phyloP scores from a whole-genome alignment of 1,140 invertebrate species.

The Megathymus violae region DNA sequence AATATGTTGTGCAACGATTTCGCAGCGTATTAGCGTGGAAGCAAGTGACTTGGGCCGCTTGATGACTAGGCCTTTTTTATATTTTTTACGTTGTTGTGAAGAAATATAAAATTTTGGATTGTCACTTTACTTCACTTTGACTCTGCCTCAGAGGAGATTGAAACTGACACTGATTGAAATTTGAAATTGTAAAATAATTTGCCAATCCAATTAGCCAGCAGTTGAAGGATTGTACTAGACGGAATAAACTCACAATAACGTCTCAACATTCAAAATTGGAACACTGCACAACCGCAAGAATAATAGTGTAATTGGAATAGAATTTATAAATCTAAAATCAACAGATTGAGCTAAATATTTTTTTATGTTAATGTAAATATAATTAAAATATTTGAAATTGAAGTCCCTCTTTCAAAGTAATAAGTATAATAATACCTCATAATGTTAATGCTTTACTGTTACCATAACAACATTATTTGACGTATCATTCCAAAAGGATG shows the following conservation, averaged over 20 bases:
- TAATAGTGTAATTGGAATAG: constrained; percentile 43
- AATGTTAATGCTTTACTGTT: not conserved
- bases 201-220: constrained; percentile 23
- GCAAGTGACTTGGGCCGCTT: too few species aligned
- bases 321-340: constrained; percentile 64
- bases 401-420: constrained; percentile 9
- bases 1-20: too few species aligned
- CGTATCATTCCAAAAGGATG: not conserved
- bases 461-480: constrained; percentile 13
- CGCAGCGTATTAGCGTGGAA: too few species aligned
- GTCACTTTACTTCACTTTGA: too few species aligned
- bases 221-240: constrained; percentile 49
- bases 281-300: constrained; percentile 71
- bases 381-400: constrained; percentile 31
- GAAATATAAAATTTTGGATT: too few species aligned
- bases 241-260: constrained; percentile 60
- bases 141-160: too few species aligned
- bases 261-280: constrained; percentile 56
- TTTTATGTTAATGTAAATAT: constrained; percentile 19
- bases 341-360: constrained; percentile 65
- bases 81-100: too few species aligned
- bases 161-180: constrained; percentile 17
- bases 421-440: constrained; percentile 8
- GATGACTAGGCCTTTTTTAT: too few species aligned
- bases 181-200: constrained; percentile 18